These are phyloP conservation scores for Subanguina moxae DNA, from an alignment of 1,140 invertebrate species.

Conservation along the genomic window DNA sequence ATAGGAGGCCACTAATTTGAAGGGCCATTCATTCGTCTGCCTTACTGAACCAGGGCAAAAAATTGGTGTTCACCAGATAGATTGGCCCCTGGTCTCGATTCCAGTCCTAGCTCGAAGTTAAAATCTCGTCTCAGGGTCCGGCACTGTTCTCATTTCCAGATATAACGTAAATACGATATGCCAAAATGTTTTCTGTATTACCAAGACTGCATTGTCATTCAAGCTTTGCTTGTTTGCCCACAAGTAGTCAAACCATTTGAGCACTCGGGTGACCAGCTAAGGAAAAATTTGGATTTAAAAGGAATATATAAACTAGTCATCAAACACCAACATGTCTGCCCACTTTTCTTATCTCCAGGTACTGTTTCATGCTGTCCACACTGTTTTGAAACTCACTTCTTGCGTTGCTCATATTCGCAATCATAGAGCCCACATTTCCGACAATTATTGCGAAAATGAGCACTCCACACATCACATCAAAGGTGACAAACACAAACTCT, in stretches of 20 bases:
- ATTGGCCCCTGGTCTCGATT: too few species aligned
- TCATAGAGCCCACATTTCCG: slow-evolving; percentile 87
- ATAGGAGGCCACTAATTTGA: too few species aligned
- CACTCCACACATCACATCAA: slow-evolving; percentile 81
- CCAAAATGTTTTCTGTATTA: neutral
- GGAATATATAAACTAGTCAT: neutral
- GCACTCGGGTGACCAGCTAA: slow-evolving; percentile 66
- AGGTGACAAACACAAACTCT: slow-evolving; percentile 81
- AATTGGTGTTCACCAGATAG: too few species aligned
- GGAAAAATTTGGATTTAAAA: neutral
- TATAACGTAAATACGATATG: too few species aligned
- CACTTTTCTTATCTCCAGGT: slow-evolving; percentile 72
- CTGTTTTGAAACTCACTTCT: slow-evolving; percentile 86
- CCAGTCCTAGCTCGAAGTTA: too few species aligned
- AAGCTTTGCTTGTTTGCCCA: slow-evolving; percentile 83
- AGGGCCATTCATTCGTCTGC: too few species aligned
- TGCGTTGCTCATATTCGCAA: slow-evolving; percentile 91
- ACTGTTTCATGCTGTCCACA: slow-evolving; percentile 92
- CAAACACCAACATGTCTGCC: slow-evolving; percentile 31
- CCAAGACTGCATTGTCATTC: slow-evolving; percentile 59
- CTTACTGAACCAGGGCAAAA: too few species aligned
- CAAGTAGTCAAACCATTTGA: slow-evolving; percentile 93
- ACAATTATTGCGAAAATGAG: slow-evolving; percentile 81
- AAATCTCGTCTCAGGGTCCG: too few species aligned
- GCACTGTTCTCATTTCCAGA: too few species aligned